Evolutionary conservation across 1,140 invertebrate genomes (phyloP).

Genomic region (Achroia grisella): DNA sequence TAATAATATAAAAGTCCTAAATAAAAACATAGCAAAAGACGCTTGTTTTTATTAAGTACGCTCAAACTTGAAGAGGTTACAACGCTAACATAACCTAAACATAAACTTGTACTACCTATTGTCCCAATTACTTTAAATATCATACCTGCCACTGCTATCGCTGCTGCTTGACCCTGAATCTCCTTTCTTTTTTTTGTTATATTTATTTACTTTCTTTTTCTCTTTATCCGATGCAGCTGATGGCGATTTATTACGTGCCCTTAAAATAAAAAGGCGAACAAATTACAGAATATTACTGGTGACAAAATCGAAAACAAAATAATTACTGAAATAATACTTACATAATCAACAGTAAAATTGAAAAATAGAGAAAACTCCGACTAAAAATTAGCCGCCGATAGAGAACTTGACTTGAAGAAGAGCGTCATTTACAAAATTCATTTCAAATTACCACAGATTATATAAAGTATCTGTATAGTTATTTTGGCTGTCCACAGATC

Average conservation of each 20-base stretch:
- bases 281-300: background rate
- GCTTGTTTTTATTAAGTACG: too few relatives aligned
- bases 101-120: background rate
- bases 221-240: conserved; percentile 79
- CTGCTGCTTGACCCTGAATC: conserved; percentile 84
- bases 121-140: conserved; percentile 6
- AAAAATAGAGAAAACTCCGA: too few relatives aligned
- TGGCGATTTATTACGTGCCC: conserved; percentile 78
- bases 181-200: conserved; percentile 77
- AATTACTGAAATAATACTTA: background rate
- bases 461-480: too few relatives aligned
- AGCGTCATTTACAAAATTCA: too few relatives aligned
- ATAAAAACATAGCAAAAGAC: too few relatives aligned
- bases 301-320: background rate
- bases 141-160: conserved; percentile 83
- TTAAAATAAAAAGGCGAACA: conserved; percentile 37
- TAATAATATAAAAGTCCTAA: too few relatives aligned
- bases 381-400: too few relatives aligned
- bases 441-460: too few relatives aligned
- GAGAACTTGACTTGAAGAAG: too few relatives aligned
- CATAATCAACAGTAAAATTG: too few relatives aligned
- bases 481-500: too few relatives aligned
- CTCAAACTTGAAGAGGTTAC: too few relatives aligned
- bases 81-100: conserved; percentile 26
- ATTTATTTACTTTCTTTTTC: conserved; percentile 78